Conservation (phyloP, 1,140 invertebrate species). For the Heterodera schachtii region DNA sequence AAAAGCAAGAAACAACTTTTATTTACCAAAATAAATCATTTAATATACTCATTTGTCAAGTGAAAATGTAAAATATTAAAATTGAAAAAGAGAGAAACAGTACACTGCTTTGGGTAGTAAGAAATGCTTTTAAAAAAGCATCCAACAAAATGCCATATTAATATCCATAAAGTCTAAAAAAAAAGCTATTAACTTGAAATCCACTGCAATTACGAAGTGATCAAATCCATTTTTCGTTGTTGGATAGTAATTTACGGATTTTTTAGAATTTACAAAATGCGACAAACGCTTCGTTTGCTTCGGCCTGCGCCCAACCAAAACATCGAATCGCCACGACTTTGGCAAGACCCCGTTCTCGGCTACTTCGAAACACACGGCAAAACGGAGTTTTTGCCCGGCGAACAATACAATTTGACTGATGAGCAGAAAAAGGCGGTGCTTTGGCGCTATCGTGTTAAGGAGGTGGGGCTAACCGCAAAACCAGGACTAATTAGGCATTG, state of each 20-base stretch:
- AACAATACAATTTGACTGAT: constrained; percentile 63
- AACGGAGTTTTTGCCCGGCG: constrained; percentile 61
- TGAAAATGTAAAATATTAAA: no score
- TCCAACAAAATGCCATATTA: no score
- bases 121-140: no score
- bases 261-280: constrained; percentile 33
- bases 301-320: constrained; percentile 64
- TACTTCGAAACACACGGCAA: constrained; percentile 65
- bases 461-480: constrained; percentile 8
- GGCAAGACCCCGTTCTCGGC: constrained; percentile 64
- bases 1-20: no score
- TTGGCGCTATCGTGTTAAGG: constrained; percentile 65
- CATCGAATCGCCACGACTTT: constrained; percentile 55
- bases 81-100: no score
- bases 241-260: background rate
- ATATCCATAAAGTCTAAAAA: no score
- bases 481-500: background rate
- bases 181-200: no score
- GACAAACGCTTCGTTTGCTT: constrained; percentile 57
- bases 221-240: background rate
- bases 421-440: constrained; percentile 65
- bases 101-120: no score
- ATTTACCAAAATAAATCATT: no score
- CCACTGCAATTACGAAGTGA: no score
- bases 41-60: no score